Evolutionary conservation across 2,113 vertebrate genomes (phyloP).

Genomic region (Vulpes lagopus): DNA sequence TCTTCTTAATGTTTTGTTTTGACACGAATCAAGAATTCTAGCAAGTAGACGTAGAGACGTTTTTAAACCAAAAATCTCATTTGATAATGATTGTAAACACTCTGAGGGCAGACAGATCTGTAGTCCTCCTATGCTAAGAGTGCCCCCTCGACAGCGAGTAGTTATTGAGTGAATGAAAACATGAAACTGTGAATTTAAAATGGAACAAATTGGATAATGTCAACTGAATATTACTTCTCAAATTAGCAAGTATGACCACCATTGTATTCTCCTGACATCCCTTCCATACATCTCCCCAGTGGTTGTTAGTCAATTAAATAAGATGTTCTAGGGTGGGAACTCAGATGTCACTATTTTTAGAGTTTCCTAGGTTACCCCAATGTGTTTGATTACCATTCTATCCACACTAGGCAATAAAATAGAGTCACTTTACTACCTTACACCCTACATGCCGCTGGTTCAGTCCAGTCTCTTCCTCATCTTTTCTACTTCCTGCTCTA

Average conservation of each 20-base stretch:
- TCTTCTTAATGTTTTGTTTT: not conserved
- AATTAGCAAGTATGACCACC: not conserved
- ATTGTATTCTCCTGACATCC: not conserved
- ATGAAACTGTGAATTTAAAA: not conserved
- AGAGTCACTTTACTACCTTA: not conserved
- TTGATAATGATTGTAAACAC: not conserved
- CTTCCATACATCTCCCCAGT: not conserved
- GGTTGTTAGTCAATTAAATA: not conserved
- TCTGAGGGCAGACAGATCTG: not conserved
- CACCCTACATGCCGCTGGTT: accelerated
- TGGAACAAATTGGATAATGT: not conserved
- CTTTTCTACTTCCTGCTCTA: not conserved
- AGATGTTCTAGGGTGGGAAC: not conserved
- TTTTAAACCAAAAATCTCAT: not conserved
- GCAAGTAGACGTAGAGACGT: not conserved
- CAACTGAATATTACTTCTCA: not conserved
- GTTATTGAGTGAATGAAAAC: not conserved
- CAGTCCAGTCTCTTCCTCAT: too few species aligned
- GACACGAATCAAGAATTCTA: not conserved
- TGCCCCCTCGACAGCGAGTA: not conserved
- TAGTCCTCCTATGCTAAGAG: too few species aligned
- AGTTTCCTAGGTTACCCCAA: not conserved
- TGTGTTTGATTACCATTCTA: too few species aligned
- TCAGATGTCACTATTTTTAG: too few species aligned
- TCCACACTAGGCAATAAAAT: accelerated